Conservation (phyloP, 1,140 invertebrate species). For the Camponotus vicinus region DNA sequence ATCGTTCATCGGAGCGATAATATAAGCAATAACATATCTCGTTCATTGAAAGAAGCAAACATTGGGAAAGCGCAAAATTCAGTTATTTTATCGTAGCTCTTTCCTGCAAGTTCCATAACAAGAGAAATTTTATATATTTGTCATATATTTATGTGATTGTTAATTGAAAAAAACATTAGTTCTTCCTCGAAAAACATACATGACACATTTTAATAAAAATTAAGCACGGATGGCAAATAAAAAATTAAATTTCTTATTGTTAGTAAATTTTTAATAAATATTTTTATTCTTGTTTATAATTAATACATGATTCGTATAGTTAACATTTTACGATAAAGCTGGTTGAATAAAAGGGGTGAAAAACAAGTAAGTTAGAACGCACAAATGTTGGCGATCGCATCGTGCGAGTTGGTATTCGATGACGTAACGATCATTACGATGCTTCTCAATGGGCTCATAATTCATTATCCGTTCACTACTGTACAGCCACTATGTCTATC, state of each 20-base stretch:
- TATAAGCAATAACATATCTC: not conserved
- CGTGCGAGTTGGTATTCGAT: constrained; percentile 5
- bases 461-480: constrained; percentile 51
- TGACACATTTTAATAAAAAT: not conserved
- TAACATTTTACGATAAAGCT: not conserved
- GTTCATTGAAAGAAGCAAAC: not conserved
- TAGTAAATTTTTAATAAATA: not conserved
- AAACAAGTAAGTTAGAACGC: not conserved
- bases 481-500: constrained; percentile 23
- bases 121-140: not conserved
- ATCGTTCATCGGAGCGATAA: not conserved
- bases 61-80: not conserved
- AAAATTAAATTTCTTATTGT: not conserved
- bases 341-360: not conserved
- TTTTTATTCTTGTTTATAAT: not conserved
- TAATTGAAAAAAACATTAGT: not conserved
- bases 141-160: not conserved
- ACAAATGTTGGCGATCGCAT: not conserved
- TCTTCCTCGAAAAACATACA: not conserved
- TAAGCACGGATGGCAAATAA: not conserved
- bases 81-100: not conserved
- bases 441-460: constrained; percentile 43
- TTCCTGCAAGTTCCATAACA: not conserved
- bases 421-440: constrained; percentile 33
- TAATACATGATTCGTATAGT: too few relatives aligned